Percentiles rank a stretch among this genome's conserved stretches.
Conservation (phyloP, 2,888 invertebrate genomes). For the Trichopria drosophilae region DNA sequence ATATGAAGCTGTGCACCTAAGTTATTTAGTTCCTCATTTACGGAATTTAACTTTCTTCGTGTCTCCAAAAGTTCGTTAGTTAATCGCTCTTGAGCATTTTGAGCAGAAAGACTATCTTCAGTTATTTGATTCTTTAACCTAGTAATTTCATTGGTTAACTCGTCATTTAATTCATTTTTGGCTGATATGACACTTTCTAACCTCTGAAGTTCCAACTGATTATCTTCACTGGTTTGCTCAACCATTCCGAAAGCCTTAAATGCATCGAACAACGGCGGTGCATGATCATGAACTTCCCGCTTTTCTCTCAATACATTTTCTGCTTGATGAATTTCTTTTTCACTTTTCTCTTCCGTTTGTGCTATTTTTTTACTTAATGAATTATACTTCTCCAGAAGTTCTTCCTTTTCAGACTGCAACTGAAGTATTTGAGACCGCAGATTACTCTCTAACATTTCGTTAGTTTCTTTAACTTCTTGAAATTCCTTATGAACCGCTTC, state of each 20-base stretch:
- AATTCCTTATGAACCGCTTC: slow-evolving; percentile 56
- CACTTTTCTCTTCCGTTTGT: slow-evolving; percentile 39
- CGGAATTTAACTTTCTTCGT: slow-evolving; percentile 26
- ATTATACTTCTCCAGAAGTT: slow-evolving; percentile 46
- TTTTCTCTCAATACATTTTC: background rate
- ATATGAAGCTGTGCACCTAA: slow-evolving; percentile 28
- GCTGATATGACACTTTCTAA: slow-evolving; percentile 35
- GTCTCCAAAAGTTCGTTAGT: slow-evolving; percentile 30
- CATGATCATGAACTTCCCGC: background rate
- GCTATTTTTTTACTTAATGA: slow-evolving; percentile 40
- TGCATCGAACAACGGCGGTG: slow-evolving; percentile 47
- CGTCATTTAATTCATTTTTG: slow-evolving; percentile 37
- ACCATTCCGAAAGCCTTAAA: slow-evolving; percentile 44
- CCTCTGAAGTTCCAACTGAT: slow-evolving; percentile 29
- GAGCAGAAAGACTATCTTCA: slow-evolving; percentile 28
- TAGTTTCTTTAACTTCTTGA: slow-evolving; percentile 58
- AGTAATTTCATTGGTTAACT: slow-evolving; percentile 26
- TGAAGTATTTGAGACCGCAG: slow-evolving; percentile 57
- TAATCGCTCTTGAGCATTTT: slow-evolving; percentile 30
- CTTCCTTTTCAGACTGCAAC: slow-evolving; percentile 51
- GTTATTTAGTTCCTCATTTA: slow-evolving; percentile 31
- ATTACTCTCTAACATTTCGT: slow-evolving; percentile 61
- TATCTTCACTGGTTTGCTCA: slow-evolving; percentile 12
- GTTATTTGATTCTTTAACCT: slow-evolving; percentile 5
- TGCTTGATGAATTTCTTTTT: background rate